These are phyloP conservation scores for Hymenopus coronatus DNA, from an alignment of 2,888 invertebrate species.

Conservation along the genomic window DNA sequence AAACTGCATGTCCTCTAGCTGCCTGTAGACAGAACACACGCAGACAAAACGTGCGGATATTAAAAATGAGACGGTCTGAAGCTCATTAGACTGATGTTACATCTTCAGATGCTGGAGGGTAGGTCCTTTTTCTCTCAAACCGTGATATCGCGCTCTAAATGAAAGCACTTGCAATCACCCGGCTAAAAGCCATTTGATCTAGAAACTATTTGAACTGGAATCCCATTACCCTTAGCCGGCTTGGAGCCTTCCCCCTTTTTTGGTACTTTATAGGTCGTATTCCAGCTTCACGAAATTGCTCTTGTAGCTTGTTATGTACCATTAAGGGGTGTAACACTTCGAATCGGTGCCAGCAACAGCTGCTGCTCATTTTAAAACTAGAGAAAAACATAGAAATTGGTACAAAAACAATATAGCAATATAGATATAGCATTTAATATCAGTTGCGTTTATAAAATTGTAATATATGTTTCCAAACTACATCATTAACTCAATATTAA, in stretches of 20 bases:
- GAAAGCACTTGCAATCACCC: not conserved
- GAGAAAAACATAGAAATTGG: not conserved
- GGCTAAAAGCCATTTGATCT: not conserved
- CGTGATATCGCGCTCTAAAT: not conserved
- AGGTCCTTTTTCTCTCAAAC: not conserved
- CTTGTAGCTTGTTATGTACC: not conserved
- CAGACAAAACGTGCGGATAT: not conserved
- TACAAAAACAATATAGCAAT: not conserved
- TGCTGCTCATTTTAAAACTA: not conserved
- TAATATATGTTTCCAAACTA: not conserved
- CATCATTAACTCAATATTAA: not conserved
- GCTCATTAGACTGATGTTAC: not conserved
- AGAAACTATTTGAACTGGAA: not conserved
- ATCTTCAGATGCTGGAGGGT: not conserved
- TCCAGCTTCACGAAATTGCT: not conserved
- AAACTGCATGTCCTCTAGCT: no score
- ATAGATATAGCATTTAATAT: not conserved
- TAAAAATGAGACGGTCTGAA: not conserved
- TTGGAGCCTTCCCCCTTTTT: not conserved
- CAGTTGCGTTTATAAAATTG: not conserved
- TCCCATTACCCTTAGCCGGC: not conserved
- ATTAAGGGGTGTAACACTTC: not conserved
- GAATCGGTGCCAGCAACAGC: not conserved
- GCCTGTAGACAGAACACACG: not conserved
- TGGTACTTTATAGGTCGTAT: not conserved